Conservation (phyloP, 2,888 invertebrate genomes). For the Poecilobothrus nobilitatus region DNA sequence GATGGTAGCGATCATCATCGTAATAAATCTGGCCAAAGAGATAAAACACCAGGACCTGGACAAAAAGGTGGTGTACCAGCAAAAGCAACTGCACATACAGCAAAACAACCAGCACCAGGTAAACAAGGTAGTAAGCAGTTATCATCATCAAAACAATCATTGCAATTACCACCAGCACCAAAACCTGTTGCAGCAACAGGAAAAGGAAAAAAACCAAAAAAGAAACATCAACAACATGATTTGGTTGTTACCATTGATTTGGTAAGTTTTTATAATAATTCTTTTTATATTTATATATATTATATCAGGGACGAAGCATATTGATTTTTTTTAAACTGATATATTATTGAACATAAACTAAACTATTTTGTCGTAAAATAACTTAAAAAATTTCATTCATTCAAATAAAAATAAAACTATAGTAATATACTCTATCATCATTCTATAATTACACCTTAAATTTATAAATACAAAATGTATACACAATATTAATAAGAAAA, state of each 20-base stretch:
- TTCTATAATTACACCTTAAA: no score
- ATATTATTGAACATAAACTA: no score
- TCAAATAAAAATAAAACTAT: no score
- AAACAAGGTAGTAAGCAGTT: slow-evolving; percentile 44
- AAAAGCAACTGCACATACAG: slow-evolving; percentile 51
- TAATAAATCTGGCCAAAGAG: slow-evolving; percentile 27
- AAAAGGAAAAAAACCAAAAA: slow-evolving; percentile 67
- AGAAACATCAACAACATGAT: slow-evolving; percentile 72
- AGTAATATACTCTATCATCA: no score
- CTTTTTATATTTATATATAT: background rate
- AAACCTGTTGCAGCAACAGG: slow-evolving; percentile 46
- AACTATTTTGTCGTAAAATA: no score
- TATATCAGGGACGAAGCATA: background rate
- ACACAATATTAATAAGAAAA: no score
- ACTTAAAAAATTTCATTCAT: no score
- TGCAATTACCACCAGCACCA: slow-evolving; percentile 23
- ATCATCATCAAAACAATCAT: slow-evolving; percentile 25
- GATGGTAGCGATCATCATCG: slow-evolving; percentile 67
- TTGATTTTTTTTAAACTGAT: background rate
- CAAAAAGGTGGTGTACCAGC: slow-evolving; percentile 50
- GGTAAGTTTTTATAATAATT: slow-evolving; percentile 48
- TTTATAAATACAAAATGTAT: no score
- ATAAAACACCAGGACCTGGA: slow-evolving; percentile 48
- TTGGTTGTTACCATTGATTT: slow-evolving; percentile 73
- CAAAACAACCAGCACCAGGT: slow-evolving; percentile 50